These are phyloP conservation scores for Toxonevra muliebris DNA, from an alignment of 2,888 invertebrate species.

Conservation along the genomic window DNA sequence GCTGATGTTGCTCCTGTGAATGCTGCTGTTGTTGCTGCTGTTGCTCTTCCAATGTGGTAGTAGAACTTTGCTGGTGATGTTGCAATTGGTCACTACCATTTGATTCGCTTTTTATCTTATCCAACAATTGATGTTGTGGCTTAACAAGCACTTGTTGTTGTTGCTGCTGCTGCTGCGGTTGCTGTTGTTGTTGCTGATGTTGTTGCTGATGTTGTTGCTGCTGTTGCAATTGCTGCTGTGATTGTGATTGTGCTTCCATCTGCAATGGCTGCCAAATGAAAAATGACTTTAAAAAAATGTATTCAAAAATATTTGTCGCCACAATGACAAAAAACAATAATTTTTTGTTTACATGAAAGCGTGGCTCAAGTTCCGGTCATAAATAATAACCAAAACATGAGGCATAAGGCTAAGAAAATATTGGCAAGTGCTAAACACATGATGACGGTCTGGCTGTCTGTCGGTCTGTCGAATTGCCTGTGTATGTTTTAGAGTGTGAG, in stretches of 20 bases:
- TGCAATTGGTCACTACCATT: constrained; percentile 50
- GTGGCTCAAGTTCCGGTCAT: constrained; percentile 35
- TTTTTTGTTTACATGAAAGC: constrained; percentile 19
- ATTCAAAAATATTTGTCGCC: neutral
- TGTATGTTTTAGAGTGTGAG: neutral
- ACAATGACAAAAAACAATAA: constrained; percentile 8
- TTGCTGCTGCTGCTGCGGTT: constrained; percentile 47
- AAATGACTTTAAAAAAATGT: constrained; percentile 44
- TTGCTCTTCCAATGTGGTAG: constrained; percentile 31
- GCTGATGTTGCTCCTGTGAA: constrained; percentile 36
- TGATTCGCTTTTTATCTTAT: constrained; percentile 55
- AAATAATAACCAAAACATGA: constrained; percentile 14
- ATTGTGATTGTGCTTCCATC: constrained; percentile 61
- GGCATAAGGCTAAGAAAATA: constrained; percentile 24
- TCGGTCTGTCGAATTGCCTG: neutral
- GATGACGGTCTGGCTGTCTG: neutral
- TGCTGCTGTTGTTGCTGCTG: constrained; percentile 42
- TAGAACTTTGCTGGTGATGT: constrained; percentile 41
- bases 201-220: constrained; percentile 47
- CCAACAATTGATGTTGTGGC: constrained; percentile 53
- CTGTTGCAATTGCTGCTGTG: constrained; percentile 50
- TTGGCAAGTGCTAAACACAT: constrained; percentile 37
- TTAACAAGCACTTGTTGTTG: constrained; percentile 49
- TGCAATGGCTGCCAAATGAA: constrained; percentile 55
- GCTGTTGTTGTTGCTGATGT: constrained; percentile 48